A percentile compares a stretch with the other conserved stretches of the same genome.
phyloP scores from a whole-genome alignment of 1,140 invertebrate genomes.

The Diachasma alloeum region DNA sequence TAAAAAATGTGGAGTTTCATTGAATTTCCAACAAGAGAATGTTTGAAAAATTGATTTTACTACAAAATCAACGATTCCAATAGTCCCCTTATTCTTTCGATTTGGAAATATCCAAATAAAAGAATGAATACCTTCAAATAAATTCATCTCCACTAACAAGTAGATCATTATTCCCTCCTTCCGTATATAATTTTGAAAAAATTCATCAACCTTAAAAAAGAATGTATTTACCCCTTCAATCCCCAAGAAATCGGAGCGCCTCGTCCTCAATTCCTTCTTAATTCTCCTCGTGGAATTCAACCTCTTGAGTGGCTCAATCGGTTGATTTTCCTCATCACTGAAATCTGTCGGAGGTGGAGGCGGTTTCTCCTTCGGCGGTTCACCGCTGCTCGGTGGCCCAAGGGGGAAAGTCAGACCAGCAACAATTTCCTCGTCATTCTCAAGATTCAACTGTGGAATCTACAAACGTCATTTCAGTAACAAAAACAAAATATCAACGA shows the following conservation, averaged over 20 bases:
- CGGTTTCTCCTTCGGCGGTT: slow-evolving; percentile 86
- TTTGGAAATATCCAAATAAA: too few relatives aligned
- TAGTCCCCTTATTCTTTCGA: too few relatives aligned
- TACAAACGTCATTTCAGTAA: slow-evolving; percentile 23
- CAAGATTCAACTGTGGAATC: slow-evolving; percentile 57
- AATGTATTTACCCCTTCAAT: slow-evolving; percentile 71
- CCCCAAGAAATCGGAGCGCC: slow-evolving; percentile 86
- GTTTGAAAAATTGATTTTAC: too few relatives aligned
- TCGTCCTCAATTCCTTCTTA: slow-evolving; percentile 84
- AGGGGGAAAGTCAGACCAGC: slow-evolving; percentile 55
- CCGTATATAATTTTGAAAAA: background rate
- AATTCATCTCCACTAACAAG: too few relatives aligned
- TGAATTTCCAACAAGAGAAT: too few relatives aligned
- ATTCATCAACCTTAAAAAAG: background rate
- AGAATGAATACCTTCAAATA: too few relatives aligned
- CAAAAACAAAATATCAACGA: slow-evolving; percentile 1
- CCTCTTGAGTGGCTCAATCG: slow-evolving; percentile 70
- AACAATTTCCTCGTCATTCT: slow-evolving; percentile 58
- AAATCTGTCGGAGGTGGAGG: slow-evolving; percentile 80
- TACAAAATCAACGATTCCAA: too few relatives aligned
- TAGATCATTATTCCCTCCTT: too few relatives aligned
- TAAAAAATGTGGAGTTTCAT: too few relatives aligned
- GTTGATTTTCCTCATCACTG: slow-evolving; percentile 63
- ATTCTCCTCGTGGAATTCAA: slow-evolving; percentile 85
- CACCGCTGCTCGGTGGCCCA: slow-evolving; percentile 69